Percentiles rank a stretch among this genome's conserved stretches.
Conservation (phyloP, 2,113 vertebrate genomes). For the Corvus cornix region DNA sequence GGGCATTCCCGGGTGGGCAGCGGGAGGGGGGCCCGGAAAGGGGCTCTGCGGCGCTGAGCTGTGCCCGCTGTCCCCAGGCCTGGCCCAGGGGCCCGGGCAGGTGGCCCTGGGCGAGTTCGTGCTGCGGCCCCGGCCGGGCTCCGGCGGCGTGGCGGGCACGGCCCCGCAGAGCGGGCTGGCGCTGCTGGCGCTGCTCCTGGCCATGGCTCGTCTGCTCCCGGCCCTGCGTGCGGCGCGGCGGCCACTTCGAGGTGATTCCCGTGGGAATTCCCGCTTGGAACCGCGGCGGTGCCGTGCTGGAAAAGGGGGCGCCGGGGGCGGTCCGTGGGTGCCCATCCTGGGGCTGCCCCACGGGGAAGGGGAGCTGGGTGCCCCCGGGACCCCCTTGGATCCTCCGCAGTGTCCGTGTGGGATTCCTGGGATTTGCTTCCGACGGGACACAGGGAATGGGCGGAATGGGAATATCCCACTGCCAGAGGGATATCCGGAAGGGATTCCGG, state of each 20-base stretch:
- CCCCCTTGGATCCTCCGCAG: background rate
- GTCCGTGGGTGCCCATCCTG: background rate
- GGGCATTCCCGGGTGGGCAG: background rate
- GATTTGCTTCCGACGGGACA: accelerated
- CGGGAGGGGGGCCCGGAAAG: too few species aligned
- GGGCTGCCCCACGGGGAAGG: background rate
- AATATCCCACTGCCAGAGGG: accelerated
- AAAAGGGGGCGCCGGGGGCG: background rate
- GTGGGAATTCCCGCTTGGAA: background rate
- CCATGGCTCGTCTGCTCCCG: background rate
- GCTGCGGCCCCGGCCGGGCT: background rate
- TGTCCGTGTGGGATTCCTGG: accelerated
- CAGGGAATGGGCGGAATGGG: too few species aligned
- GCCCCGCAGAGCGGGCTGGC: background rate
- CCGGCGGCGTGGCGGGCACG: background rate
- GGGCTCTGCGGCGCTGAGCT: background rate
- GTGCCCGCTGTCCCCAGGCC: background rate
- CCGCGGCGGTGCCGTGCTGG: accelerated
- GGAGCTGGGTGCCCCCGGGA: background rate
- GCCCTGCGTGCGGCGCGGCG: background rate
- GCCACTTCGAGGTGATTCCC: background rate
- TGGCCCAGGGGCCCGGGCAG: background rate
- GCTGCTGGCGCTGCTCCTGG: background rate
- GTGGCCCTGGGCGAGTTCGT: background rate
- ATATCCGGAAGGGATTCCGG: background rate